Base-by-base conservation (phyloP, 2,113 vertebrate genomes). In the Hypomesus transpacificus region DNA sequence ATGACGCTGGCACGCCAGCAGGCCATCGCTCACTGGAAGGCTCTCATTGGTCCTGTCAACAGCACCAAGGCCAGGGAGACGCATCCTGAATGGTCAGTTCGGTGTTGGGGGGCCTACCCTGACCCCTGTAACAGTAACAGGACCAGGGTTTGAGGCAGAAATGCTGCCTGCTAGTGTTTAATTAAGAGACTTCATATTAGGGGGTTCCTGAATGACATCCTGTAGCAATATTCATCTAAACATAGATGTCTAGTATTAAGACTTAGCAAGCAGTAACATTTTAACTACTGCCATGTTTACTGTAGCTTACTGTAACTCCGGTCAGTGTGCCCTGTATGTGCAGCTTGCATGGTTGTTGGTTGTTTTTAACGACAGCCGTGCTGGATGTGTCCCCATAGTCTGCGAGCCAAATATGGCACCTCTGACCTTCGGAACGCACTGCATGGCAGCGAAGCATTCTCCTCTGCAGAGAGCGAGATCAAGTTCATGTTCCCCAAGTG, bases 401-500 rank as follows among this genome's bases (percentile, higher is more conserved):
- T 99, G 58, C 93, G 97, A 87, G 96, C 96, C 14, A 91, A 91
- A 79, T 98, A 95, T 80, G 97, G 96, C 52, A 96, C 92, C 9
- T 95, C 94, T 81, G 95, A 96, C 4, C 85, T 98, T 60, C 90
- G 93, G 74, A 99, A 98, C 5, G 96, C 90, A 0, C 90, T 99
- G 70, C 97, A 99, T 1, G 97, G 95, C 73, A 99, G 97, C 69
- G 79, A 88, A 31, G 93, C 87, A 34, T 91, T 92, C 83, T 84
- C 86, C 24, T 88, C 91, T 46, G 94, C 96, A 52, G 94, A 95
- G 87, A 93, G 87, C 71, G 97, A 99, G 86, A 95, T 98, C 76
- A 88, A 86, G 71, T 97, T 96, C 83, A 92, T 99, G 86, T 99
- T 98, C 84, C 94, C 95, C 80, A 90, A 92, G 87, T 91, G 97